Evolutionary conservation across 1,140 invertebrate species (phyloP).

Genomic region (Diorhabda sublineata): DNA sequence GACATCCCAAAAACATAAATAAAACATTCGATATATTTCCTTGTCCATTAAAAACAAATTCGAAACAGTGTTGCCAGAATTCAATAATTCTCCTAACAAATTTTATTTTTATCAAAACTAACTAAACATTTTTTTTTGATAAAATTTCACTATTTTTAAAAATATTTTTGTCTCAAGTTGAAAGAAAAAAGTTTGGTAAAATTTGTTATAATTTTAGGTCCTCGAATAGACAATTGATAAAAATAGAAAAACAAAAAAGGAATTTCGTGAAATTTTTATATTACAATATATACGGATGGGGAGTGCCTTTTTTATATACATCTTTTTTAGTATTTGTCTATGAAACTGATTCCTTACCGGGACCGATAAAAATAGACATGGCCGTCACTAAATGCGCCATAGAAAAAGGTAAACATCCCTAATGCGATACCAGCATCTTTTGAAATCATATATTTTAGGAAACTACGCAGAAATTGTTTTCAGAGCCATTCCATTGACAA

Average conservation of each 20-base stretch:
- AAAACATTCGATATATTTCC: too few relatives aligned
- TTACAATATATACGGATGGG: conserved; percentile 30
- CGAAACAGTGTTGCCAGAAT: too few relatives aligned
- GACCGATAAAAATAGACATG: conserved; percentile 23
- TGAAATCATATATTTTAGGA: neutral
- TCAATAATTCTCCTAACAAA: too few relatives aligned
- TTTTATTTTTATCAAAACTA: too few relatives aligned
- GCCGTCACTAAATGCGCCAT: conserved; percentile 28
- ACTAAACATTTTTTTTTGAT: neutral
- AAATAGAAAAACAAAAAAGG: conserved; percentile 20
- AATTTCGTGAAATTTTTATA: conserved; percentile 27
- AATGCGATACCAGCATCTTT: neutral
- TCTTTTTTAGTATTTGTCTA: conserved; percentile 13
- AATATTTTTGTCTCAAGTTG: conserved; percentile 7
- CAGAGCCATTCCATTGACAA: conserved; percentile 29
- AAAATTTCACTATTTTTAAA: conserved; percentile 6
- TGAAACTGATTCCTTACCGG: conserved; percentile 12
- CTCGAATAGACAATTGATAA: conserved; percentile 21
- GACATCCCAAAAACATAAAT: too few relatives aligned
- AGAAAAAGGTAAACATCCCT: conserved; percentile 25
- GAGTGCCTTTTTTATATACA: conserved; percentile 24
- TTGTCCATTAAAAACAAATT: too few relatives aligned
- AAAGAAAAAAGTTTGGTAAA: neutral
- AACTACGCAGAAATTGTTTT: conserved; percentile 24
- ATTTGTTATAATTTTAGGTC: conserved; percentile 22